Percentiles rank a stretch among this genome's conserved stretches.
Evolutionary conservation across 2,797 vertebrate genomes (phyloP).

Genomic region (Tangara arthus): DNA sequence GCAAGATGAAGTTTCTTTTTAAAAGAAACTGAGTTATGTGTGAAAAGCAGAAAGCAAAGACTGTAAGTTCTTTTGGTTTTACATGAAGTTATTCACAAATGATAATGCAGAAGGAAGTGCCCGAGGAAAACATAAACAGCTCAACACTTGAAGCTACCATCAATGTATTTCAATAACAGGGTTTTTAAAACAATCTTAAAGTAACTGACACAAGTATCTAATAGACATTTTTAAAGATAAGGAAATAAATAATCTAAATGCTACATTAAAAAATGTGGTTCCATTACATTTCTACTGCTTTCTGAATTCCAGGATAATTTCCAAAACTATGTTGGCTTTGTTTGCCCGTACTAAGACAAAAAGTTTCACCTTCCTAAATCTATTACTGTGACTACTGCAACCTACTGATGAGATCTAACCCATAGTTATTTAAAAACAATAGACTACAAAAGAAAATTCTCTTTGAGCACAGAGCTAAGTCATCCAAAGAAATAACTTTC

Average conservation of each 20-base stretch:
- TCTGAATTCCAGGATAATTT: not conserved
- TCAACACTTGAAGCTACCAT: not conserved
- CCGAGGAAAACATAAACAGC: not conserved
- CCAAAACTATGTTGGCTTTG: not conserved
- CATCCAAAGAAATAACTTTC: constrained; percentile 59
- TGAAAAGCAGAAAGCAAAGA: not conserved
- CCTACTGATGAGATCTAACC: constrained; percentile 12
- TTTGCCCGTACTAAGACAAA: not conserved
- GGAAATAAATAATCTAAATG: not conserved
- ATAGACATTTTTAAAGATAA: not conserved
- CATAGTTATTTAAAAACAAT: constrained; percentile 36
- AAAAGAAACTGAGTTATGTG: not conserved
- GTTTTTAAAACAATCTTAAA: not conserved
- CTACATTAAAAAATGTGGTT: not conserved
- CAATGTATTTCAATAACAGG: not conserved
- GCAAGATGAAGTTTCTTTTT: not conserved
- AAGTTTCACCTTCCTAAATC: not conserved
- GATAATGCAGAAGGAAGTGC: not conserved
- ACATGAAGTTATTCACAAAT: not conserved
- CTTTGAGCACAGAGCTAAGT: constrained; percentile 55
- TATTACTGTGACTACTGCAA: not conserved
- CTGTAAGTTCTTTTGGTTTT: not conserved
- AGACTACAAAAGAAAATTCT: constrained; percentile 43
- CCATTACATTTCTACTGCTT: not conserved
- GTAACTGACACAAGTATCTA: not conserved